Conservation (phyloP, 2,113 vertebrate genomes). For the Lagopus leucura region DNA sequence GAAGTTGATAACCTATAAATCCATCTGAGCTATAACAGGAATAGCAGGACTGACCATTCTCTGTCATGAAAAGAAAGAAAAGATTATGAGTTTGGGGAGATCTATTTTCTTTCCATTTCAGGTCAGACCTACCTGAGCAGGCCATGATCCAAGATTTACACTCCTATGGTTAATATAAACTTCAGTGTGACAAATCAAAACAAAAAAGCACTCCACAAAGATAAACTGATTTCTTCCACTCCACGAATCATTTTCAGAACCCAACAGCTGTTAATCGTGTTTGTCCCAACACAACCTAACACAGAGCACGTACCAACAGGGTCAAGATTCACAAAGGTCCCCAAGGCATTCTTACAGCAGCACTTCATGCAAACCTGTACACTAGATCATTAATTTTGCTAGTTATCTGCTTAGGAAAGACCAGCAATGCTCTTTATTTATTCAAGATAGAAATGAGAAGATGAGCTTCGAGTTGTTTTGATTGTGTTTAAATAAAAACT, state of each 20-base stretch:
- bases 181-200: background rate
- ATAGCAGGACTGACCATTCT: background rate
- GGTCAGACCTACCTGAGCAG: background rate
- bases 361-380: background rate
- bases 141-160: background rate
- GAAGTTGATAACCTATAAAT: background rate
- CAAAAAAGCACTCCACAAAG: background rate
- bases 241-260: background rate
- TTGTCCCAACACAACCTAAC: background rate
- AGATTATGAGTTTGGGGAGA: background rate
- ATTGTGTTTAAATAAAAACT: background rate
- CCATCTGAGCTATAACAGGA: background rate
- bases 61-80: background rate
- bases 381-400: background rate
- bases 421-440: background rate
- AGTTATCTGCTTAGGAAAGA: background rate
- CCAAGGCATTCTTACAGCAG: background rate
- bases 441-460: background rate
- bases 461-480: background rate
- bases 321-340: background rate
- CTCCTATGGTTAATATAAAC: background rate
- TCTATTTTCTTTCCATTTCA: background rate
- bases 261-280: background rate
- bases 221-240: background rate
- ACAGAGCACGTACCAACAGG: background rate